phyloP scores from a whole-genome alignment of 1,140 invertebrate genomes.

The Bombus balteatus region DNA sequence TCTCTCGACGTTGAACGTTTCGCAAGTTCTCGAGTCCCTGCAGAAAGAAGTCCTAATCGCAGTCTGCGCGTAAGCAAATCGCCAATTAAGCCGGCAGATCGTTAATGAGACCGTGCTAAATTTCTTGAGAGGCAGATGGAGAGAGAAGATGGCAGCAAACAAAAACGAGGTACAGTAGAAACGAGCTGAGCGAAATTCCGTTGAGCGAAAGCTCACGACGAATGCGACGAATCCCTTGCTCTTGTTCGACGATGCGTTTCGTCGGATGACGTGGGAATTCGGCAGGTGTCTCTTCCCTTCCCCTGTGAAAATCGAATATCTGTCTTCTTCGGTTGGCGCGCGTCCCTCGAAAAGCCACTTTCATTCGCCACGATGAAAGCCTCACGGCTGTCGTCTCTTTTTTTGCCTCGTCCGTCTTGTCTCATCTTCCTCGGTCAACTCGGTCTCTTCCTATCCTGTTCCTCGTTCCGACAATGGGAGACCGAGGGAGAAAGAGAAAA shows the following conservation, averaged over 20 bases:
- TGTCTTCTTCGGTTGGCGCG: conserved; percentile 7
- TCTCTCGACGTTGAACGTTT: not conserved
- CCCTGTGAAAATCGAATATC: conserved; percentile 33
- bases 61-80: conserved; percentile 11
- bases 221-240: not conserved
- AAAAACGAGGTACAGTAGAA: not conserved
- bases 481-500: not conserved
- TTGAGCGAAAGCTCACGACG: too few relatives aligned
- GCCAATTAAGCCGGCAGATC: conserved; percentile 4
- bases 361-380: conserved; percentile 27
- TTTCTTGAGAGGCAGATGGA: not conserved
- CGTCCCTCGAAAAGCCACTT: conserved; percentile 36
- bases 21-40: not conserved
- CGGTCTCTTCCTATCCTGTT: conserved; percentile 20
- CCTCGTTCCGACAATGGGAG: not conserved
- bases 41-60: not conserved
- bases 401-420: conserved; percentile 1
- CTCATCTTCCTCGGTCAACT: conserved; percentile 11
- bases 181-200: not conserved
- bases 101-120: conserved; percentile 19
- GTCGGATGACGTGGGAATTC: conserved; percentile 42
- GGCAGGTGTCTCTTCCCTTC: conserved; percentile 39
- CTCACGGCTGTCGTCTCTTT: not conserved
- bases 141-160: not conserved
- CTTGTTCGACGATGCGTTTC: not conserved